Percentiles rank a stretch among this genome's conserved stretches.
Conservation (phyloP, 2,888 invertebrate species). For the Cheilosia scutellata region DNA sequence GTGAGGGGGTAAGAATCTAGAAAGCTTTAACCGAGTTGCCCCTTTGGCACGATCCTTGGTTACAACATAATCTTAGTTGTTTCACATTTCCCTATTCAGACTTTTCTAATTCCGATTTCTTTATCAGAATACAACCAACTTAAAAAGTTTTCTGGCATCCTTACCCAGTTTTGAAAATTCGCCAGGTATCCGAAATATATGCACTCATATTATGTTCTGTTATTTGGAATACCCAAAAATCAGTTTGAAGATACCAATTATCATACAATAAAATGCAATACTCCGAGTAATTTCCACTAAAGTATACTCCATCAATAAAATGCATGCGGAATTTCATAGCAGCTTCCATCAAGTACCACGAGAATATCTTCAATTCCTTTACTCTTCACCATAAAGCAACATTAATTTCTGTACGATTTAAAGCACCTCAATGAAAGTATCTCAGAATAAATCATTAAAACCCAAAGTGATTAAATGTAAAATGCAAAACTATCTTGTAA, state of each 20-base stretch:
- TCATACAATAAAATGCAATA: neutral
- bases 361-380: neutral
- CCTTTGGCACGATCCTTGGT: too few relatives aligned
- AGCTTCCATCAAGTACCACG: neutral
- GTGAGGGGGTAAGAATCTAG: too few relatives aligned
- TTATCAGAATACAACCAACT: too few relatives aligned
- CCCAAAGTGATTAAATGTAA: slow-evolving; percentile 46
- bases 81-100: too few relatives aligned
- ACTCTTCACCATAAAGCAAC: slow-evolving; percentile 21
- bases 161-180: too few relatives aligned
- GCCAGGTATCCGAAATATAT: too few relatives aligned
- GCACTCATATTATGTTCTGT: too few relatives aligned
- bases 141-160: too few relatives aligned
- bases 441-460: slow-evolving; percentile 47
- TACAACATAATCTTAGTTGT: too few relatives aligned
- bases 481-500: slow-evolving; percentile 68
- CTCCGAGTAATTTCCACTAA: neutral
- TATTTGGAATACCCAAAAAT: too few relatives aligned
- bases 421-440: slow-evolving; percentile 16
- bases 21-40: too few relatives aligned
- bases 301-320: neutral
- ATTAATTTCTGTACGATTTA: slow-evolving; percentile 31
- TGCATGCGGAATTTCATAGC: neutral
- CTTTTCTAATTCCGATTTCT: too few relatives aligned
- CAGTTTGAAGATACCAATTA: neutral